Evolutionary conservation across 1,140 invertebrate genomes (phyloP).

Genomic region (Linepithema humile): DNA sequence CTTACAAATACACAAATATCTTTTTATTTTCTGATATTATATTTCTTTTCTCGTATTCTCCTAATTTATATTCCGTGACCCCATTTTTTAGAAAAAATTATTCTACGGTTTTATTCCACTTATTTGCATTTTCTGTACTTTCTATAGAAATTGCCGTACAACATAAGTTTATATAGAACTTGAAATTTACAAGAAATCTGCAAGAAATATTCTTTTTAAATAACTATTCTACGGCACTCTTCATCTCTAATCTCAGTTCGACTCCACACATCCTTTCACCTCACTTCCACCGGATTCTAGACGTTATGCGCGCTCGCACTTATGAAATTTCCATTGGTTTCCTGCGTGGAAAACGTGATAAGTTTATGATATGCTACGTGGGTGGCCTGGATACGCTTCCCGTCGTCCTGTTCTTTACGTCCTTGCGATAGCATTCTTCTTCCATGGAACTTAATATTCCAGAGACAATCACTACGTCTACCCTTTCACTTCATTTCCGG

Average conservation of each 20-base stretch:
- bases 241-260: neutral
- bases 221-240: neutral
- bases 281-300: neutral
- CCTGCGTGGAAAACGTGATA: conserved; percentile 1
- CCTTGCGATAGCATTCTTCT: neutral
- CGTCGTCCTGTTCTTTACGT: neutral
- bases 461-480: neutral
- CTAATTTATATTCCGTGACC: no score
- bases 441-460: conserved; percentile 12
- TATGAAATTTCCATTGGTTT: conserved; percentile 41
- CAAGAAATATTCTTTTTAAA: neutral
- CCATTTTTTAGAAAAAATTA: no score
- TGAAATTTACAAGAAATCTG: no score
- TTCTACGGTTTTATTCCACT: no score
- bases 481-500: conserved; percentile 38
- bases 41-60: no score
- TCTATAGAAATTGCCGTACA: no score
- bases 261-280: neutral
- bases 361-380: conserved; percentile 1
- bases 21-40: no score
- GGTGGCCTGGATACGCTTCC: conserved; percentile 19
- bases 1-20: no score
- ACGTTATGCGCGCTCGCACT: neutral
- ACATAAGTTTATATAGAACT: no score
- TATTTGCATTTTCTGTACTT: no score